A percentile compares a stretch with the other conserved stretches of the same genome.
Evolutionary conservation across 2,113 vertebrate genomes (phyloP).

Genomic region (Neolamprologus caudopunctatus): DNA sequence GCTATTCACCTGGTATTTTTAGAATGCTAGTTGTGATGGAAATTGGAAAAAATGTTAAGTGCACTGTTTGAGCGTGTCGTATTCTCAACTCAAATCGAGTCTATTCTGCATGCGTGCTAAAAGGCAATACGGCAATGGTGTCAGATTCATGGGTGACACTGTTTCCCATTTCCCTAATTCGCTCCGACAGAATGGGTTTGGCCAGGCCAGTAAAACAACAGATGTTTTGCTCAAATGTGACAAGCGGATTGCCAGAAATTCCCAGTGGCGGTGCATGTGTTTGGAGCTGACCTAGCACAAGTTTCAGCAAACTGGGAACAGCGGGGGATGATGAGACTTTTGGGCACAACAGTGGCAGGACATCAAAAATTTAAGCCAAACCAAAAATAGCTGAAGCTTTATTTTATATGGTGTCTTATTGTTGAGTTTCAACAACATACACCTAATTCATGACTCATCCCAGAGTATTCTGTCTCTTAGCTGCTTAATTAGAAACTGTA

Average conservation of each 20-base stretch:
- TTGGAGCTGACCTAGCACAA: constrained; percentile 89
- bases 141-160: constrained; percentile 88
- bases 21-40: constrained; percentile 76
- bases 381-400: not conserved
- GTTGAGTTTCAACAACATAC: not conserved
- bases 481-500: not conserved
- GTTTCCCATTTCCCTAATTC: constrained; percentile 98
- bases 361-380: constrained; percentile 52
- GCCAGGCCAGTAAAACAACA: constrained; percentile 91
- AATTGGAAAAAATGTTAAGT: constrained; percentile 75
- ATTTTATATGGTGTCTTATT: not conserved
- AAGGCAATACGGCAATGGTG: constrained; percentile 60
- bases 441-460: not conserved
- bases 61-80: constrained; percentile 1
- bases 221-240: constrained; percentile 93
- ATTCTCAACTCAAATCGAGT: not conserved
- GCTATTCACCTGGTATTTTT: constrained; percentile 86
- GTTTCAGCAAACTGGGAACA: constrained; percentile 82
- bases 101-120: not conserved
- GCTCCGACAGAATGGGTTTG: constrained; percentile 97
- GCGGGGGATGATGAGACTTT: constrained; percentile 68
- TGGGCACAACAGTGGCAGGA: constrained; percentile 72
- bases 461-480: not conserved
- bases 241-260: constrained; percentile 84
- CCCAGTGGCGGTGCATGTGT: constrained; percentile 88